Conservation (phyloP, 2,113 vertebrate species). For the Conger conger region DNA sequence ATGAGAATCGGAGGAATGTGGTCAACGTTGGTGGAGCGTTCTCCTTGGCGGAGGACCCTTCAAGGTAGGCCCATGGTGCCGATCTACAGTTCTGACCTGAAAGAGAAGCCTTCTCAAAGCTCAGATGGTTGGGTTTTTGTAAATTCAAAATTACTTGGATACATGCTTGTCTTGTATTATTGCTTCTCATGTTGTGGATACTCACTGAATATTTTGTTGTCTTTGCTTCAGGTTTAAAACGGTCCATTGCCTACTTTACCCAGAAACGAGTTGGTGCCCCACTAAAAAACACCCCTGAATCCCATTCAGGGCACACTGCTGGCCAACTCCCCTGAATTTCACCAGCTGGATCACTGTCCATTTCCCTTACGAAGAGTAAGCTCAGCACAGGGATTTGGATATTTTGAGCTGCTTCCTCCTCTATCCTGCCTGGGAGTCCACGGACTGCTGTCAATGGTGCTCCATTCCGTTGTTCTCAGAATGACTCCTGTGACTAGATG, state of each 20-base stretch:
- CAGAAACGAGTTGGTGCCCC: slow-evolving; percentile 89
- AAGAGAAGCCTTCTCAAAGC: background rate
- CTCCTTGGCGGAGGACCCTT: slow-evolving; percentile 85
- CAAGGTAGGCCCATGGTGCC: slow-evolving; percentile 68
- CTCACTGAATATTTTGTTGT: background rate
- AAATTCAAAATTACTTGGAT: background rate
- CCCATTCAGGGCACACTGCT: slow-evolving; percentile 1
- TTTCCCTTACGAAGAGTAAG: background rate
- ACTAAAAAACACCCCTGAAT: slow-evolving; percentile 40
- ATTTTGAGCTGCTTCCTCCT: background rate
- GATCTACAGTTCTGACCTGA: background rate
- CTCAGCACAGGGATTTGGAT: background rate
- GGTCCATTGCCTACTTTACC: slow-evolving; percentile 90
- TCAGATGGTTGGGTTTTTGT: background rate
- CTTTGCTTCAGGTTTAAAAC: slow-evolving; percentile 81
- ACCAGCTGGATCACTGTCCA: background rate
- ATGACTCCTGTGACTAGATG: background rate
- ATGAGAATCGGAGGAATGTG: slow-evolving; percentile 88
- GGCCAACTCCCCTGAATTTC: background rate
- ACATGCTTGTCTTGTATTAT: background rate
- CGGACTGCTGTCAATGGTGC: background rate
- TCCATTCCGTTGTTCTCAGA: background rate
- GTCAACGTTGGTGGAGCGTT: slow-evolving; percentile 80
- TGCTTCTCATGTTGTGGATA: background rate
- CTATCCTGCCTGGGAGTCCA: background rate